Evolutionary conservation across 64 coral and sea anemone species (phyloP), one percentile per base, ranked within the genome.

Genomic region (Pocillopora damicornis): DNA sequence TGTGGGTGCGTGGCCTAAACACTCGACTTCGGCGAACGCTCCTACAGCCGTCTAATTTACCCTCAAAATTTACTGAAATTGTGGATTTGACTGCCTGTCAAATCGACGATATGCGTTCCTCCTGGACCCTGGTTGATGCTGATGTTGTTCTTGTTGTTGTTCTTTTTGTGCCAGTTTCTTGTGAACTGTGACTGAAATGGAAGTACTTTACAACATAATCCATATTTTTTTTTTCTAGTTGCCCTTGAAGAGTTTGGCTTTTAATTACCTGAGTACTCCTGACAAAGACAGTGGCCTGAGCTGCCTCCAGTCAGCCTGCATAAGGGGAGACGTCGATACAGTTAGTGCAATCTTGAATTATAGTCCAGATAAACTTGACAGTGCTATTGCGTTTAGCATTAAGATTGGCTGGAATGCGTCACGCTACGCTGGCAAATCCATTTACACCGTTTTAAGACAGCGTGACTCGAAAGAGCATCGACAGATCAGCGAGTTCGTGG

Each of bases 301-400:
- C 80, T 74, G 69, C 58, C 59, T 95, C 13, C 93, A 95, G 4
- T 79, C 89, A 25, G 90, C 80, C 56, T 95, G 93, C 69, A 91
- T 95, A 17, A 63, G 86, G 75, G 93, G 86, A 2, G 86, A 95
- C 34, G 78, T 95, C 69, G 66, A 88, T 1, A 78, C 89, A 17
- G 30, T 91, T 1, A 87, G 82, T 9, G 72, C 91, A 10, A 86
- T 95, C 38, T 72, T 95, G 15, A 79, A 81, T 73, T 88, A 65
- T n/a, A 95, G 93, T 68, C 89, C 89, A 26, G 72, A 86, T 26
- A 78, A 79, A 22, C 42, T 95, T 36, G 93, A 95, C 37, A 95
- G 84, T 25, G 93, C 89, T 8, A 95, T 95, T 16, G 85, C 89
- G 17, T 63, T 91, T n/a, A 91, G 85, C 35, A 87, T 91, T 69